Conservation (phyloP, 1,140 invertebrate genomes). For the Ruditapes philippinarum region DNA sequence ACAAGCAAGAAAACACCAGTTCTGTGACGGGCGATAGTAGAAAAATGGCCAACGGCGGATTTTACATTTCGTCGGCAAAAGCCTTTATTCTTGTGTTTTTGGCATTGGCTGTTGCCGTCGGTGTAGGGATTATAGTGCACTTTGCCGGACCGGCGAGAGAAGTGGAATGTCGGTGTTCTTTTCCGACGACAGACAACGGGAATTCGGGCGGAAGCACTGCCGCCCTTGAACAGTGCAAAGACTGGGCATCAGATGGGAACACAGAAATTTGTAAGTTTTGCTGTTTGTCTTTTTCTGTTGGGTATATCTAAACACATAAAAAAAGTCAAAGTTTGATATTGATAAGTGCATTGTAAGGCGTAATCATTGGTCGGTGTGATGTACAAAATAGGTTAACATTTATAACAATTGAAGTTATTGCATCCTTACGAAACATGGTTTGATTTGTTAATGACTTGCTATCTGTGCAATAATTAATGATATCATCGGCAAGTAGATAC, state of each 20-base stretch:
- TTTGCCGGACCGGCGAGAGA: slow-evolving; percentile 46
- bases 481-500: too few species aligned
- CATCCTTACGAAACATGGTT: too few species aligned
- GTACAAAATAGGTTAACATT: too few species aligned
- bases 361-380: too few species aligned
- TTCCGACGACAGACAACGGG: neutral
- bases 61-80: slow-evolving; percentile 52
- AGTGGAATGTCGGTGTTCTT: slow-evolving; percentile 55
- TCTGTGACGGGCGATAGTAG: neutral
- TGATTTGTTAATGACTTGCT: too few species aligned
- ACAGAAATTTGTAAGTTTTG: slow-evolving; percentile 51
- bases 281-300: too few species aligned
- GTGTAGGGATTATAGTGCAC: slow-evolving; percentile 66
- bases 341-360: too few species aligned
- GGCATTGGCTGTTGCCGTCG: slow-evolving; percentile 55
- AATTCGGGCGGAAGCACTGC: neutral
- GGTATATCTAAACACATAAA: too few species aligned
- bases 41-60: neutral
- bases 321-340: too few species aligned
- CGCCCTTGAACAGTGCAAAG: slow-evolving; percentile 49
- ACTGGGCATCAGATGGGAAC: slow-evolving; percentile 40
- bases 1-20: neutral
- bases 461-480: too few species aligned
- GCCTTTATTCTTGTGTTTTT: slow-evolving; percentile 50
- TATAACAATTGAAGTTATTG: too few species aligned